These are phyloP conservation scores for Rhadina sibilatrix DNA, from an alignment of 2,113 vertebrate species.

Conservation along the genomic window DNA sequence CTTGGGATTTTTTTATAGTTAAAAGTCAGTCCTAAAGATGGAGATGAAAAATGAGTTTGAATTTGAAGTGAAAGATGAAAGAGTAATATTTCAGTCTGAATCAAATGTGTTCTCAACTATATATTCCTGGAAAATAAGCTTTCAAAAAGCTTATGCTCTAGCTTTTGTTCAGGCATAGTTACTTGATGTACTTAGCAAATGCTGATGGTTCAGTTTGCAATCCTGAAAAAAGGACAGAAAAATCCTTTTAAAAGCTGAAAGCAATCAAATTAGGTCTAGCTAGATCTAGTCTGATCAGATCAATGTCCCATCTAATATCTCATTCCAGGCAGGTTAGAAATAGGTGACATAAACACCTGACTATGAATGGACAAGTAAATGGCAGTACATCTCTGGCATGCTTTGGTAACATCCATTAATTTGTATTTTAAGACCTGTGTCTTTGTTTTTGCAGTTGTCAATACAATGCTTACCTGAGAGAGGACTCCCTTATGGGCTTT, in stretches of 20 bases:
- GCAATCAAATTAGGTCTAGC: not conserved
- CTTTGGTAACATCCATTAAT: not conserved
- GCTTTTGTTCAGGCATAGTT: not conserved
- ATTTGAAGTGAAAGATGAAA: not conserved
- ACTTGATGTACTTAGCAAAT: not conserved
- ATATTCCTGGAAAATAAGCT: not conserved
- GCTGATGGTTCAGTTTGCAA: not conserved
- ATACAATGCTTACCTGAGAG: not conserved
- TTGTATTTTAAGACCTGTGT: not conserved
- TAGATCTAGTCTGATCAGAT: not conserved
- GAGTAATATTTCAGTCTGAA: not conserved
- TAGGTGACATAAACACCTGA: not conserved
- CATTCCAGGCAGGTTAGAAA: not conserved
- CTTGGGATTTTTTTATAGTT: not conserved
- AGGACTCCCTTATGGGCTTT: not conserved
- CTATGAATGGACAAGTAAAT: not conserved
- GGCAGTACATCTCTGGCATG: not conserved
- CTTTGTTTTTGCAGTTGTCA: not conserved
- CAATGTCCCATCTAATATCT: not conserved
- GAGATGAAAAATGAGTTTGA: not conserved
- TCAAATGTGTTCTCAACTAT: not conserved
- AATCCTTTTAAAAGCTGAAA: not conserved
- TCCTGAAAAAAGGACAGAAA: not conserved
- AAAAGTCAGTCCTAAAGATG: not conserved
- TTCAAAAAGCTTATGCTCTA: not conserved